Conservation (phyloP, 2,797 vertebrate species). For the Sebastes glaucus region DNA sequence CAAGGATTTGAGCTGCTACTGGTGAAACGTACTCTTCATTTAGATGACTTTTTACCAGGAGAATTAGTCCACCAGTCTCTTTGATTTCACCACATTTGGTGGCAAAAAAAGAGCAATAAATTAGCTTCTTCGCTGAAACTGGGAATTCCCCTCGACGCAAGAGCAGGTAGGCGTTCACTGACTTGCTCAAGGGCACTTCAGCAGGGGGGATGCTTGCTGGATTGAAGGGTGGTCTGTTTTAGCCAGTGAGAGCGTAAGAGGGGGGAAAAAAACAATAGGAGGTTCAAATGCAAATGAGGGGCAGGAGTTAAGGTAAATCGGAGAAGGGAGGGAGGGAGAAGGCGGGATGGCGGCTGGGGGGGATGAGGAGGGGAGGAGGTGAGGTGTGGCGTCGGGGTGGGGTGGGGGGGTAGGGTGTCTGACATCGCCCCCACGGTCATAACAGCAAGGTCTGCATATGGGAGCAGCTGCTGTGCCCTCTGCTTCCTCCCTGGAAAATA, state of each 20-base stretch:
- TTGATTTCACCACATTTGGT: neutral
- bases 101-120: no score
- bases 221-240: neutral
- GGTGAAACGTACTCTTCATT: neutral
- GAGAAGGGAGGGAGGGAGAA: slow-evolving; percentile 1
- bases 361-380: neutral
- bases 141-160: neutral
- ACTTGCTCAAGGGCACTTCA: neutral
- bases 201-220: neutral
- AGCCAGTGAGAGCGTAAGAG: neutral
- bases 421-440: slow-evolving; percentile 70
- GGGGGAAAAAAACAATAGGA: slow-evolving; percentile 1
- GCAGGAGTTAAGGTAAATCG: slow-evolving; percentile 1
- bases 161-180: neutral
- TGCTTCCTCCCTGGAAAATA: slow-evolving; percentile 74
- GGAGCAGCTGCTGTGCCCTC: slow-evolving; percentile 79
- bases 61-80: neutral
- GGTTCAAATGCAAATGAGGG: slow-evolving; percentile 50
- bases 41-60: neutral
- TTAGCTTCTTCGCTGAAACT: neutral
- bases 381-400: neutral
- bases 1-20: slow-evolving; percentile 8
- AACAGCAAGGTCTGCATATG: slow-evolving; percentile 78
- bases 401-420: slow-evolving; percentile 50
- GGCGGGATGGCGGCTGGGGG: neutral